Percentiles rank a stretch among this genome's conserved stretches.
phyloP scores from a whole-genome alignment of 1,140 invertebrate genomes.

The Frieseomelitta varia region DNA sequence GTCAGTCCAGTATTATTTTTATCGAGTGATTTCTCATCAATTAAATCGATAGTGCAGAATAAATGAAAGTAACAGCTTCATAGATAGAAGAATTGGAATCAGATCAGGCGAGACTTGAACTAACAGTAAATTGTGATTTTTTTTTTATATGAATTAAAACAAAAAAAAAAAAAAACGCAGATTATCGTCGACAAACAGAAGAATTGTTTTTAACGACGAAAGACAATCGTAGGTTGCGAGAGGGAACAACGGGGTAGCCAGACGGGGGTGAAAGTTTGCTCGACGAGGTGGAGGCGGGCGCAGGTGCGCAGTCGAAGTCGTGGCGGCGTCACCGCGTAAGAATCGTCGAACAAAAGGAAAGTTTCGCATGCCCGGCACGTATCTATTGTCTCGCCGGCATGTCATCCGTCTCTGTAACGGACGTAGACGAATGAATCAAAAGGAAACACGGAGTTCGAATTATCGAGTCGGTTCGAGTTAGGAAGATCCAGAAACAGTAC shows the following conservation, averaged over 20 bases:
- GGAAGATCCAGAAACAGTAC: not conserved
- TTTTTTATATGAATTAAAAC: too few relatives aligned
- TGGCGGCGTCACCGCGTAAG: slow-evolving; percentile 40
- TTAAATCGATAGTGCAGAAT: too few relatives aligned
- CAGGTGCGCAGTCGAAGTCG: slow-evolving; percentile 47
- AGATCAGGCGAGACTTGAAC: too few relatives aligned
- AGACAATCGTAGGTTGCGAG: not conserved
- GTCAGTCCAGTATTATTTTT: too few relatives aligned
- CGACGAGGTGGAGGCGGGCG: not conserved
- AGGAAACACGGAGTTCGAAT: slow-evolving; percentile 42
- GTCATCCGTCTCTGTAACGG: slow-evolving; percentile 49
- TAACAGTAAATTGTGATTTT: too few relatives aligned
- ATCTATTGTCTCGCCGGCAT: slow-evolving; percentile 52
- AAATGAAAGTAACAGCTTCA: too few relatives aligned
- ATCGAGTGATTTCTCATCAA: slow-evolving; percentile 57
- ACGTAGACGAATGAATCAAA: slow-evolving; percentile 53
- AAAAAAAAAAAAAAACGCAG: too few relatives aligned
- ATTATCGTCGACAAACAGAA: not conserved
- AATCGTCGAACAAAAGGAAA: slow-evolving; percentile 54
- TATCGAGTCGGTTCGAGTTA: slow-evolving; percentile 32
- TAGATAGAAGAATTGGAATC: too few relatives aligned
- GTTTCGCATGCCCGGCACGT: slow-evolving; percentile 53
- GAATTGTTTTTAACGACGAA: not conserved
- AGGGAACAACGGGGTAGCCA: not conserved
- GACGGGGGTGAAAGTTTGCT: slow-evolving; percentile 12